Conservation (phyloP, 2,797 vertebrate species). For the Mormyrus proboscirostris region DNA sequence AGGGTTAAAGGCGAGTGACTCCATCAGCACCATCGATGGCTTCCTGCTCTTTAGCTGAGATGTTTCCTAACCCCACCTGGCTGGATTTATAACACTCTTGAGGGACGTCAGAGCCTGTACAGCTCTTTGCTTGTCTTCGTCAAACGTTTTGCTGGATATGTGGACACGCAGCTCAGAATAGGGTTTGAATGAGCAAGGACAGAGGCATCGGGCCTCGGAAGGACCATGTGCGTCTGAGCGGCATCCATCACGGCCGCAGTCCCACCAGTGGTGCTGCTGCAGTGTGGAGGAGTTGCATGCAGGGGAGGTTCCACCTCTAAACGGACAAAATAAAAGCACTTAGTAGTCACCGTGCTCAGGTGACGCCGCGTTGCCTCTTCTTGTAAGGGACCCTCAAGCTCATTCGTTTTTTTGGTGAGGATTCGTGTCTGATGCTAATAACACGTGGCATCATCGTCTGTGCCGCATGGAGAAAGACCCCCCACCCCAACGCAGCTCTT, state of each 20-base stretch:
- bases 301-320: not conserved
- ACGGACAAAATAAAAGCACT: not conserved
- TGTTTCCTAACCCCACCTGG: not conserved
- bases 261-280: not conserved
- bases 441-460: not conserved
- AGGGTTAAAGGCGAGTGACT: constrained; percentile 25
- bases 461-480: not conserved
- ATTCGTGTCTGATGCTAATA: not conserved
- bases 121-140: not conserved
- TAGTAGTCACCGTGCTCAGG: not conserved
- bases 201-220: too few species aligned
- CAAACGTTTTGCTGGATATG: not conserved
- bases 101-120: not conserved
- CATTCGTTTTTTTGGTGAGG: not conserved
- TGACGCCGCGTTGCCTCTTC: not conserved
- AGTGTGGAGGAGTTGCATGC: too few species aligned
- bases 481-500: not conserved
- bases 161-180: not conserved
- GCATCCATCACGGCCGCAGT: not conserved
- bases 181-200: not conserved
- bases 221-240: not conserved
- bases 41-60: not conserved
- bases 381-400: not conserved
- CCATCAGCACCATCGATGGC: constrained; percentile 17
- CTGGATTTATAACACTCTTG: not conserved